Conservation (phyloP, 2,797 vertebrate genomes). For the Oreochromis grahami region DNA sequence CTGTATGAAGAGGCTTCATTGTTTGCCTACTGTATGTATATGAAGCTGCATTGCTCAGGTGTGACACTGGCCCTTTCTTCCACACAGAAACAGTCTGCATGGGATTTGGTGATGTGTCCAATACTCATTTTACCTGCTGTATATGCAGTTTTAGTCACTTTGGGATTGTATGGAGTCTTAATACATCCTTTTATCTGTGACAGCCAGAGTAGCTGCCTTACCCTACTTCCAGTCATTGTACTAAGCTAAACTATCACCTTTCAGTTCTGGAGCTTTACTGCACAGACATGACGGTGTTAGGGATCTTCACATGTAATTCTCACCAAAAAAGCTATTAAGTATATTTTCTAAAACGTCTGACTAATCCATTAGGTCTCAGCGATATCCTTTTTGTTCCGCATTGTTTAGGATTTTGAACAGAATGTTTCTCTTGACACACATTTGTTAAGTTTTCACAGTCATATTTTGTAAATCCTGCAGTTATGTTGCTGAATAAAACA, state of each 20-base stretch:
- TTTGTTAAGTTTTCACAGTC: background rate
- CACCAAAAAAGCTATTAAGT: background rate
- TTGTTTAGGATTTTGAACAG: background rate
- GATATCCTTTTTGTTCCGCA: background rate
- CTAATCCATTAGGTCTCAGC: background rate
- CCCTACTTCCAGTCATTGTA: background rate
- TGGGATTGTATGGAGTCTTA: background rate
- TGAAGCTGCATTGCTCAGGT: background rate
- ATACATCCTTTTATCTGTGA: background rate
- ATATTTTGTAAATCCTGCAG: background rate
- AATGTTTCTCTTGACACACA: background rate
- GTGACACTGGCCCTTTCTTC: background rate
- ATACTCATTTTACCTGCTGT: background rate
- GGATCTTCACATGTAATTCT: background rate
- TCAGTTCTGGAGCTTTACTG: background rate
- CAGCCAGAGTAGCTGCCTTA: background rate
- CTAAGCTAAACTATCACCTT: background rate
- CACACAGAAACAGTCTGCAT: background rate
- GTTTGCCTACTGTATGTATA: background rate
- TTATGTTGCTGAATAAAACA: background rate
- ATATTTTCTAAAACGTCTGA: background rate
- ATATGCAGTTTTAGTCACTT: background rate
- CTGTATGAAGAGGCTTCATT: background rate
- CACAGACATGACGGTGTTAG: background rate
- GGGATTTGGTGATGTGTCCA: background rate